Evolutionary conservation across 2,113 vertebrate genomes (phyloP).

Genomic region (Pitta sordida): DNA sequence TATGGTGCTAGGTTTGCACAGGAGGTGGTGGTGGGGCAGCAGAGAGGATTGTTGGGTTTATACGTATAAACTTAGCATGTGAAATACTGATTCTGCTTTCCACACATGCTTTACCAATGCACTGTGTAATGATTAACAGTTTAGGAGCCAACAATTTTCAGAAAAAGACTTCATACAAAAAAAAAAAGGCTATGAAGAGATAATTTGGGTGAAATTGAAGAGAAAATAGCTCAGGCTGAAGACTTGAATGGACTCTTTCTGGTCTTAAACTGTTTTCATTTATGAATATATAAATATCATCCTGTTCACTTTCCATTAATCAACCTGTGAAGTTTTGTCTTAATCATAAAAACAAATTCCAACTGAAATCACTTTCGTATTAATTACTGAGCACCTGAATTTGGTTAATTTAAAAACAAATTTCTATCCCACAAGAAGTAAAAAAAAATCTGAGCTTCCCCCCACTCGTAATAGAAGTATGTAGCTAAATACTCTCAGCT

Average conservation of each 20-base stretch:
- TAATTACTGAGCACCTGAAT: neutral
- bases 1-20: neutral
- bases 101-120: constrained; percentile 9
- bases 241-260: neutral
- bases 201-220: neutral
- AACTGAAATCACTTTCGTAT: neutral
- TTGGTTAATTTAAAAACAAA: neutral
- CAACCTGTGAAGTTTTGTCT: neutral
- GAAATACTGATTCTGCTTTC: constrained; percentile 14
- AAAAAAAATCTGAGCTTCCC: fast-evolving
- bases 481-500: neutral
- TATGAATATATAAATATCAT: neutral
- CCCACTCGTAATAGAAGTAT: neutral
- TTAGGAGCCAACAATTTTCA: neutral
- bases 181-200: neutral
- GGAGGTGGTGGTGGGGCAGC: neutral
- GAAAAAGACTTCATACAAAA: too few species aligned
- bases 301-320: neutral
- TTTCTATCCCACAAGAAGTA: neutral
- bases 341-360: neutral
- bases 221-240: neutral
- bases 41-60: neutral
- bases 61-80: neutral
- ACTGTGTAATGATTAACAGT: neutral
- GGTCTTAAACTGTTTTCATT: constrained; percentile 10